Percentiles rank a stretch among this genome's conserved stretches.
Evolutionary conservation across 2,888 invertebrate species (phyloP).

Genomic region (Chaitophorus viminalis): DNA sequence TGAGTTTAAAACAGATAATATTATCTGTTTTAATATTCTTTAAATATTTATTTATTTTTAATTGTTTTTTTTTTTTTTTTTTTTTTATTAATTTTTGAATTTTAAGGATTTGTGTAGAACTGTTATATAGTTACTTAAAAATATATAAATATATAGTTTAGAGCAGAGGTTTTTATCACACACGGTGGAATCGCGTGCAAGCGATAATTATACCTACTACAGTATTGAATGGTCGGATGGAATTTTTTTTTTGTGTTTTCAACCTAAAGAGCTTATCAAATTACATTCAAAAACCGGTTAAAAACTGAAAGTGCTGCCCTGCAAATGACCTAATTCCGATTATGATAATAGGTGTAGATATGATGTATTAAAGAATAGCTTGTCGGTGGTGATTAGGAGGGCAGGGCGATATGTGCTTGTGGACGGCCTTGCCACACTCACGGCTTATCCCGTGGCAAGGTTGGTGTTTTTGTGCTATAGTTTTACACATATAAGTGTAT

Average conservation of each 20-base stretch:
- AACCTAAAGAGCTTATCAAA: conserved; percentile 20
- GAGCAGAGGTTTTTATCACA: background rate
- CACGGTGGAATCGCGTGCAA: background rate
- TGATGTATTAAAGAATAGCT: conserved; percentile 10
- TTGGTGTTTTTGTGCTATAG: conserved; percentile 32
- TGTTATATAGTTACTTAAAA: background rate
- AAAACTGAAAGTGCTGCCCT: conserved; percentile 55
- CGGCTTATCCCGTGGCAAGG: conserved; percentile 49
- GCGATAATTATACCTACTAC: background rate
- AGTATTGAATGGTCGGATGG: background rate
- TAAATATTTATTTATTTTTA: too few species aligned
- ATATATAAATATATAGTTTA: background rate
- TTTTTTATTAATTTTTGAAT: background rate
- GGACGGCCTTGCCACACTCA: conserved; percentile 56
- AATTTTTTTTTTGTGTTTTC: conserved; percentile 31
- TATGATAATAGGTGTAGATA: conserved; percentile 54
- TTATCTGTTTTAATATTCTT: too few species aligned
- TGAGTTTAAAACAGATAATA: too few species aligned
- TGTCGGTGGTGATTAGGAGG: conserved; percentile 25
- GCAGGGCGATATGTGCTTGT: conserved; percentile 34
- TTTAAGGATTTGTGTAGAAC: background rate
- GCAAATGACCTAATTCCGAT: conserved; percentile 52
- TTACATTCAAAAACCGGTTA: conserved; percentile 52
- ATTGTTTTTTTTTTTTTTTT: too few species aligned
- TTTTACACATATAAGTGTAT: background rate